Evolutionary conservation across 2,113 vertebrate species (phyloP).

Genomic region (Chloropsis cyanopogon): DNA sequence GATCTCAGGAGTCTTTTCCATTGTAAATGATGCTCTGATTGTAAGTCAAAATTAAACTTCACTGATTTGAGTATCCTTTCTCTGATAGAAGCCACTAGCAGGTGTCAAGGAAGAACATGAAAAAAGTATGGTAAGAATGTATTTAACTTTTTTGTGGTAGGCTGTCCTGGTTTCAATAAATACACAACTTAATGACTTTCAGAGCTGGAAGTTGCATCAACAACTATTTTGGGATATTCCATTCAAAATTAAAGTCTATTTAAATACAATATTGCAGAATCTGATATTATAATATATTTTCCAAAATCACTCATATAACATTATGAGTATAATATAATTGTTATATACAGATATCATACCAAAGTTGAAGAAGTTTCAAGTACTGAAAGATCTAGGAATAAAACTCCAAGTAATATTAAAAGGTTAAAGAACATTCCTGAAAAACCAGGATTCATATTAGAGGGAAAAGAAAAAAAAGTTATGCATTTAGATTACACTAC

Average conservation of each 20-base stretch:
- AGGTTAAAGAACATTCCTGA: neutral
- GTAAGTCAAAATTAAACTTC: neutral
- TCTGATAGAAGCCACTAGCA: neutral
- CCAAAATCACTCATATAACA: neutral
- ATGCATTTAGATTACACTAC: neutral
- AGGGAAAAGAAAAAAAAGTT: neutral
- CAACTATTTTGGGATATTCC: neutral
- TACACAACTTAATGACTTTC: neutral
- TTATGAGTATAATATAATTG: neutral
- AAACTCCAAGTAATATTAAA: neutral
- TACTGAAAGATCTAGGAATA: neutral
- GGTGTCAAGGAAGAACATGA: neutral
- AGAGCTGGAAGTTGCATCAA: neutral
- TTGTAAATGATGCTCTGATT: neutral
- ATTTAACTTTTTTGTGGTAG: neutral
- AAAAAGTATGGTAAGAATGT: neutral
- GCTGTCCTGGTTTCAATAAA: neutral
- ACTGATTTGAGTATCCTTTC: neutral
- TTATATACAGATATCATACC: neutral
- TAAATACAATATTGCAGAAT: neutral
- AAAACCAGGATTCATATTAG: neutral
- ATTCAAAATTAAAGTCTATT: neutral
- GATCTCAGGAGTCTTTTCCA: neutral
- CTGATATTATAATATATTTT: neutral
- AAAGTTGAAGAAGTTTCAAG: neutral